Evolutionary conservation across 2,797 vertebrate species (phyloP), one percentile per base, ranked within the genome.

Genomic region (Myotis myotis): DNA sequence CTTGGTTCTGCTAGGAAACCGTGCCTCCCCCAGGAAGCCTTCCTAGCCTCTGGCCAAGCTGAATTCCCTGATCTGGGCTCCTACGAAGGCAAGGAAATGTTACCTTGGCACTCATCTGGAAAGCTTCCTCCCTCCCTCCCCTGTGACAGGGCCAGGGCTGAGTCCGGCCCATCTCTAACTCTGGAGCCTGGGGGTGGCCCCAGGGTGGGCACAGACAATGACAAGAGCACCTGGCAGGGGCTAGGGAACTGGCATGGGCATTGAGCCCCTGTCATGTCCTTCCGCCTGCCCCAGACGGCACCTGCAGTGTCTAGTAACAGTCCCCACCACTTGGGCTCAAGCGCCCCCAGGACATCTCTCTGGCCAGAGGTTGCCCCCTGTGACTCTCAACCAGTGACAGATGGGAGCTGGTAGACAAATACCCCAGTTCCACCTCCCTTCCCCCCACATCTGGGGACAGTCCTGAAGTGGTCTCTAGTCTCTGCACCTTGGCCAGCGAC

Each of bases 21-120:
- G 17, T 44, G 55, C 25, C 23, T 95, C 36, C 49, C 92, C 66
- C 91, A 81, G 72, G 78, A 92, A 93, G 62, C 15, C 78, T 38
- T 91, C 87, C 44, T 36, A 70, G 47, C 8, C 22, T 55, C 47
- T 25, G 16, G 6, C 19, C 62, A 41, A 30, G 23, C 4, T 33
- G 81, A 57, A 25, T 6, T 81, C 20, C 19, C 70, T 13, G 20
- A 30, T 60, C 72, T 55, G 62, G 19, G 74, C 10, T 49, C 51
- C 44, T 49, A 2, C 16, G 60, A 70, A 44, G 41, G 23, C 55
- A 38, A 8, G 33, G 49, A 51, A 3, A 41, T 0, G 4, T 8
- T 5, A 0, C 6, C 19, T 38, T 2, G 17, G 57, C 11, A 1
- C 6, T 25, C 4, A 9, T n/a, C 57, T 0, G 44, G 17, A 51